A percentile compares a stretch with the other conserved stretches of the same genome.
Conservation (phyloP, 1,140 invertebrate species). For the Drosophila kurseongensis region DNA sequence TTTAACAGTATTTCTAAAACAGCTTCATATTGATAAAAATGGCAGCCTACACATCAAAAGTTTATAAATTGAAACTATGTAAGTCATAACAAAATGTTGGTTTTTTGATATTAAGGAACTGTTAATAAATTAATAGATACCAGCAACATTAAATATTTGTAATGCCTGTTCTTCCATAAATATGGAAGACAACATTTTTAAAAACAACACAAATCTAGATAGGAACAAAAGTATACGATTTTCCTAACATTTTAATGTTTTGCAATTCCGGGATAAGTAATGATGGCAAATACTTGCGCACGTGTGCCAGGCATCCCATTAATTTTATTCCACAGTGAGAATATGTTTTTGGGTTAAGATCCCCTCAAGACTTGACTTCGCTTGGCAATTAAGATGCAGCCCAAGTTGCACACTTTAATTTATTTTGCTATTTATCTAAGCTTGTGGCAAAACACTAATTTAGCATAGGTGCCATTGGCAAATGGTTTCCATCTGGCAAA, state of each 20-base stretch:
- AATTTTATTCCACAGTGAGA: slow-evolving; percentile 16
- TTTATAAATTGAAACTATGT: not conserved
- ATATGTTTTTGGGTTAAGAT: slow-evolving; percentile 38
- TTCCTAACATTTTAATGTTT: slow-evolving; percentile 12
- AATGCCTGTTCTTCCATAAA: too few relatives aligned
- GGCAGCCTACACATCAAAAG: too few relatives aligned
- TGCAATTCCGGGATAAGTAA: slow-evolving; percentile 21
- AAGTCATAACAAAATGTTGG: too few relatives aligned
- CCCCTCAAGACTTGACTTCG: slow-evolving; percentile 13
- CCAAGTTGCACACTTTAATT: slow-evolving; percentile 39
- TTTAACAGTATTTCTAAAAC: too few relatives aligned
- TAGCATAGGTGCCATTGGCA: slow-evolving; percentile 8
- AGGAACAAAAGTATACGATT: slow-evolving; percentile 18
- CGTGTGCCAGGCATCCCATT: slow-evolving; percentile 30
- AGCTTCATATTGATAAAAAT: too few relatives aligned
- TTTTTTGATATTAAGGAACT: too few relatives aligned
- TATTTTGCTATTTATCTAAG: slow-evolving; percentile 63
- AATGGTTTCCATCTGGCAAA: not conserved
- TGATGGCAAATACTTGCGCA: slow-evolving; percentile 24
- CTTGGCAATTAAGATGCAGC: slow-evolving; percentile 47
- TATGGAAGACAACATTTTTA: too few relatives aligned
- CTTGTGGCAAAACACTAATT: slow-evolving; percentile 53
- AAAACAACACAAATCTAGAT: not conserved
- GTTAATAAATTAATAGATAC: too few relatives aligned
- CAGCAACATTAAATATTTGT: too few relatives aligned